phyloP scores from a whole-genome alignment of 1,140 invertebrate genomes.

The Drosophila eugracilis region DNA sequence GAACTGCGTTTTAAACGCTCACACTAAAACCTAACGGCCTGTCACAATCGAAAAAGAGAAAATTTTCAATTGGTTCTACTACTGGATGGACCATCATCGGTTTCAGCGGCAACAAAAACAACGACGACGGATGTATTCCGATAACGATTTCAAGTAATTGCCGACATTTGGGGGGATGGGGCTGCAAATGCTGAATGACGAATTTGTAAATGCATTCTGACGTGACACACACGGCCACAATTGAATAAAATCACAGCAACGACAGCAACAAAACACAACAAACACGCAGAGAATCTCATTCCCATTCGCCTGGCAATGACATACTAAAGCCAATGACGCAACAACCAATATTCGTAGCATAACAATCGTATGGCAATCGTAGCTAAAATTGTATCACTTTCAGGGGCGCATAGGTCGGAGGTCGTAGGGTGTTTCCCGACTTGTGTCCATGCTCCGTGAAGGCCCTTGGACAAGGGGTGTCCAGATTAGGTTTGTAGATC shows the following conservation, averaged over 20 bases:
- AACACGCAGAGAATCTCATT: slow-evolving; percentile 32
- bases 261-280: too few relatives aligned
- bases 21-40: slow-evolving; percentile 63
- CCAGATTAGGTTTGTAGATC: too few relatives aligned
- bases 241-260: slow-evolving; percentile 73
- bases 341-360: slow-evolving; percentile 31
- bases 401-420: background rate
- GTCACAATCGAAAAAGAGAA: slow-evolving; percentile 41
- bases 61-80: slow-evolving; percentile 68
- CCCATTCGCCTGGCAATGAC: slow-evolving; percentile 70
- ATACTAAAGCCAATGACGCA: slow-evolving; percentile 67
- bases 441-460: background rate
- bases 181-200: slow-evolving; percentile 48
- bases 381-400: slow-evolving; percentile 35
- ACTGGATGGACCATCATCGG: slow-evolving; percentile 56
- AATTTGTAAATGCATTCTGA: slow-evolving; percentile 40
- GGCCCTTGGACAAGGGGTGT: too few relatives aligned
- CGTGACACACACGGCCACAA: slow-evolving; percentile 46
- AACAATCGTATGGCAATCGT: slow-evolving; percentile 56
- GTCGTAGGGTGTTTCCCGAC: background rate
- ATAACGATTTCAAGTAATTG: slow-evolving; percentile 58
- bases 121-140: slow-evolving; percentile 35
- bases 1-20: slow-evolving; percentile 52
- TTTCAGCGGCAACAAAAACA: slow-evolving; percentile 11
- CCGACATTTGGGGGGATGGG: slow-evolving; percentile 20